Percentiles rank a stretch among this genome's conserved stretches.
phyloP scores from a whole-genome alignment of 2,888 invertebrate species.

The Drosophila affinis region DNA sequence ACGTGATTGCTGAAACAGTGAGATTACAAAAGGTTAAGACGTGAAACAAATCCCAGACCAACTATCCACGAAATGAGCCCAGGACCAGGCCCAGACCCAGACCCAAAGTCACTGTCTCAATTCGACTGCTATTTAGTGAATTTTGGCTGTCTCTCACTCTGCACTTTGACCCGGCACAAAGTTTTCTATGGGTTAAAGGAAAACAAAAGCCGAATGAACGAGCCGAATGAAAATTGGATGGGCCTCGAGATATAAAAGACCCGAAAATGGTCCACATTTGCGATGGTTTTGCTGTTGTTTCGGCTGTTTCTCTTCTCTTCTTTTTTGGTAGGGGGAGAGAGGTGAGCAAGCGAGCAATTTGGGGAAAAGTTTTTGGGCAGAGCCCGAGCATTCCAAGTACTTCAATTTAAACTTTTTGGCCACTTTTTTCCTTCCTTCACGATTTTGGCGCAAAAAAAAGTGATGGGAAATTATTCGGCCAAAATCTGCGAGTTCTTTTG shows the following conservation, averaged over 20 bases:
- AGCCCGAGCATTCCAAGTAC: constrained; percentile 39
- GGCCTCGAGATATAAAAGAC: constrained; percentile 41
- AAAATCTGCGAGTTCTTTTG: constrained; percentile 27
- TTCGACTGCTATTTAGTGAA: constrained; percentile 19
- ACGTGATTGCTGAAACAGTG: neutral
- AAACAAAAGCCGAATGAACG: constrained; percentile 24
- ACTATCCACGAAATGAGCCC: constrained; percentile 36
- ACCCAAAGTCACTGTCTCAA: constrained; percentile 10
- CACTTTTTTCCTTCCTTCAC: constrained; percentile 38
- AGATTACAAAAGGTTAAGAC: neutral
- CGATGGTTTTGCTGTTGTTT: constrained; percentile 43
- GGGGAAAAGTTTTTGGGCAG: constrained; percentile 49
- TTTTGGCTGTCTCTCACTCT: constrained; percentile 27
- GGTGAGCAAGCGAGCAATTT: constrained; percentile 26
- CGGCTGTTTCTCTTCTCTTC: neutral
- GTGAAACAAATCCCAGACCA: neutral
- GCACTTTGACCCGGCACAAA: constrained; percentile 42
- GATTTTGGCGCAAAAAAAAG: constrained; percentile 21
- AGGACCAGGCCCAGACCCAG: neutral
- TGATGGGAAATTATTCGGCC: constrained; percentile 11
- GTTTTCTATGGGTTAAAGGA: constrained; percentile 39
- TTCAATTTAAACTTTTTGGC: constrained; percentile 71
- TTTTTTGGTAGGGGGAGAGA: neutral
- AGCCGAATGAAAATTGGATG: constrained; percentile 64
- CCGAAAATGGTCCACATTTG: constrained; percentile 60